Evolutionary conservation across 2,113 vertebrate species (phyloP), one percentile per base, ranked within the genome.

Genomic region (Epinephelus moara): DNA sequence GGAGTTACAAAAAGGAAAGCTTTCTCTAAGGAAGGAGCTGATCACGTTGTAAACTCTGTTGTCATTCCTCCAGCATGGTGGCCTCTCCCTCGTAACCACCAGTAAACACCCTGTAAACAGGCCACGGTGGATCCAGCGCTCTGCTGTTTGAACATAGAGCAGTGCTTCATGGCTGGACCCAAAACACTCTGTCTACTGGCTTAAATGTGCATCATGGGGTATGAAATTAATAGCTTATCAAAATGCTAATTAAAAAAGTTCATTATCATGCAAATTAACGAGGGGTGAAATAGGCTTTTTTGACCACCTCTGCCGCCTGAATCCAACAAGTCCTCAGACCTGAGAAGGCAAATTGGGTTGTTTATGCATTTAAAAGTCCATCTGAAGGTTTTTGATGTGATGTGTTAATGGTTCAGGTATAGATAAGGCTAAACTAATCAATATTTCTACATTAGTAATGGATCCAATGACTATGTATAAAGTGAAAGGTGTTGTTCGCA

Each of bases 81-180:
- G 64, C 70, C 52, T 69, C 2, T 62, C 18, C 42, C 49, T 73
- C 40, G 2, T 49, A 75, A 52, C 27, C 30, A 23, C 69, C 68
- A 55, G 71, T 80, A 68, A 88, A 82, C 70, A 72, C 27, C 30
- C 76, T 19, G 69, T 79, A 71, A 87, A 69, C 62, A 37, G 27
- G 13, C 67, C 66, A 23, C 33, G 25, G 3, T 19, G 19, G 81
- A 56, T 21, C 37, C 53, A 72, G 56, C 11, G 1, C 57, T 13
- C 4, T 10, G 61, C 19, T 57, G 40, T 12, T 67, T 10, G 9
- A 45, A 45, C 42, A 12, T 45, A 12, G 57, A 79, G 23, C 6
- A 15, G 3, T n/a, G 25, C 37, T 74, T 78, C 3, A 75, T 33
- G 66, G 50, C 0, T 30, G 45, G 21, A 53, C 23, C 19, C 63